Conservation (phyloP, 2,113 vertebrate genomes). For the Laticauda laticaudata region DNA sequence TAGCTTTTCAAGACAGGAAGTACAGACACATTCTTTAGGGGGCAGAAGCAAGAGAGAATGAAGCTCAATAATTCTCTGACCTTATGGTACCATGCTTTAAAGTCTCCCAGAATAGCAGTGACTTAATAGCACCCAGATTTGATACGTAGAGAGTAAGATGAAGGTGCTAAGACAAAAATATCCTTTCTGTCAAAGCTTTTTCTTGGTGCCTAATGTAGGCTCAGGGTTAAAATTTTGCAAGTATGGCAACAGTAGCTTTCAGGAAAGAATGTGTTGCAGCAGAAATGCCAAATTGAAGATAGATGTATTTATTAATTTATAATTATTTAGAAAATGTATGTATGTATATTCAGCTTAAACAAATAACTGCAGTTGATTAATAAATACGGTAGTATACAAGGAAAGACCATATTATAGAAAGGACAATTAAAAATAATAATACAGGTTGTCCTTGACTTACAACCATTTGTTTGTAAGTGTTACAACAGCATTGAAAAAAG, state of each 20-base stretch:
- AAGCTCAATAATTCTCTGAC: slow-evolving; percentile 48
- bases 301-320: not conserved
- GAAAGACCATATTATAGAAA: not conserved
- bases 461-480: too few species aligned
- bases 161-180: slow-evolving; percentile 48
- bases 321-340: not conserved
- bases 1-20: slow-evolving; percentile 48
- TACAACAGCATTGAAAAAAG: too few species aligned
- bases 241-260: slow-evolving; percentile 25
- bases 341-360: not conserved
- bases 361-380: not conserved
- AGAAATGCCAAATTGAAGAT: not conserved
- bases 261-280: slow-evolving; percentile 41
- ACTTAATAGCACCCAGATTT: slow-evolving; percentile 41
- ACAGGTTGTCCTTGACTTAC: too few species aligned
- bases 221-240: slow-evolving; percentile 14
- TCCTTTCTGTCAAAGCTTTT: slow-evolving; percentile 9
- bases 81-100: slow-evolving; percentile 24
- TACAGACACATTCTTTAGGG: not conserved
- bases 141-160: slow-evolving; percentile 37
- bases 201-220: slow-evolving; percentile 30
- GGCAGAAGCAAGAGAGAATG: slow-evolving; percentile 25
- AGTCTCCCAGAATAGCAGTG: slow-evolving; percentile 50
- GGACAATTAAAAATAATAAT: not conserved
- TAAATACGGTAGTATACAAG: not conserved